phyloP scores from a whole-genome alignment of 1,140 invertebrate genomes.

The Mizuhopecten yessoensis region DNA sequence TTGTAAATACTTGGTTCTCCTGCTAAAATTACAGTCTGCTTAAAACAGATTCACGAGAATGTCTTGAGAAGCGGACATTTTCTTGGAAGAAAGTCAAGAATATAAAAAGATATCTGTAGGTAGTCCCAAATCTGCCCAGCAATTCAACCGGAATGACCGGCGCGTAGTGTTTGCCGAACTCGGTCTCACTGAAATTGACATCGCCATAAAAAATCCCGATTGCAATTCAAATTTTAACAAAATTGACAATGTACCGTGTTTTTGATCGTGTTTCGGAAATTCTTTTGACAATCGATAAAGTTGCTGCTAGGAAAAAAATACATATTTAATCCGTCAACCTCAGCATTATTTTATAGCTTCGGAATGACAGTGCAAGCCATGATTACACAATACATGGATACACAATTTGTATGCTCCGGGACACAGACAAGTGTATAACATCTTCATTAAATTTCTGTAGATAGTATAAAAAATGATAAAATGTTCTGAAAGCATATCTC shows the following conservation, averaged over 20 bases:
- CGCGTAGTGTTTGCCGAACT: not conserved
- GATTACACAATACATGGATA: not conserved
- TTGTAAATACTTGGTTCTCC: too few species aligned
- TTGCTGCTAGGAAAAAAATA: not conserved
- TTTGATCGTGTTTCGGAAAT: not conserved
- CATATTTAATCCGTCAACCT: not conserved
- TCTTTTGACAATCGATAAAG: not conserved
- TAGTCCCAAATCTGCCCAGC: too few species aligned
- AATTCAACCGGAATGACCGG: too few species aligned
- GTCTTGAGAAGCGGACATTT: too few species aligned
- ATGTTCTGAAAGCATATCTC: not conserved
- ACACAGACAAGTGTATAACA: too few species aligned
- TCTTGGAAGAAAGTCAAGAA: too few species aligned
- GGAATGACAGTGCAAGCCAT: not conserved
- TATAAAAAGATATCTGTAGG: too few species aligned
- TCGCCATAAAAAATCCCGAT: not conserved
- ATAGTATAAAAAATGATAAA: not conserved
- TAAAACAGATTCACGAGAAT: too few species aligned
- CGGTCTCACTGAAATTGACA: not conserved
- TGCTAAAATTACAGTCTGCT: too few species aligned
- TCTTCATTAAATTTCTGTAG: not conserved
- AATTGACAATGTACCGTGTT: not conserved
- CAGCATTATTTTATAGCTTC: not conserved
- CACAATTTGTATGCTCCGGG: too few species aligned
- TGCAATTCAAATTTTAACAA: not conserved